These are phyloP conservation scores for Nymphalis urticae DNA, from an alignment of 2,888 invertebrate species.

Conservation along the genomic window DNA sequence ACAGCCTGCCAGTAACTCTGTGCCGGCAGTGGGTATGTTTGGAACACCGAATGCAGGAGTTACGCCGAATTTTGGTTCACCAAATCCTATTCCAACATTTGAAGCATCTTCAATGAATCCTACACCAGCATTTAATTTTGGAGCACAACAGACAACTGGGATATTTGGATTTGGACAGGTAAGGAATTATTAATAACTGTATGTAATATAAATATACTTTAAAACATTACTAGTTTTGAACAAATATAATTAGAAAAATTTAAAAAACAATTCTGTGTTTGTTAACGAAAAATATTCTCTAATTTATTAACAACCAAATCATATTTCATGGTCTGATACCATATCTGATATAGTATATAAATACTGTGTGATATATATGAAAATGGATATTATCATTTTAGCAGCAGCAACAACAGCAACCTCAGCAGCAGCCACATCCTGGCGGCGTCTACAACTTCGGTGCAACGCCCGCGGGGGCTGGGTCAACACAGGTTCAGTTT, in stretches of 20 bases:
- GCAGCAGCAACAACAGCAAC: constrained; percentile 21
- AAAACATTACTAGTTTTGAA: not conserved
- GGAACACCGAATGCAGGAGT: constrained; percentile 48
- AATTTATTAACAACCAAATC: no score
- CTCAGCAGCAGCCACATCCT: constrained; percentile 45
- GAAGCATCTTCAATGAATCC: constrained; percentile 46
- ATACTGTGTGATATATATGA: not conserved
- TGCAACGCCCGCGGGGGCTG: constrained; percentile 30
- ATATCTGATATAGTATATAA: no score
- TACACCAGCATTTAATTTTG: constrained; percentile 57
- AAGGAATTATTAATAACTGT: constrained; percentile 24
- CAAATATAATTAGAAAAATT: not conserved
- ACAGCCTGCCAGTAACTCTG: constrained; percentile 43
- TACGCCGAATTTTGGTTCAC: constrained; percentile 52
- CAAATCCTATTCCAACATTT: constrained; percentile 47
- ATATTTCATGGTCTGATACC: no score
- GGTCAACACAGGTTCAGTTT: constrained; percentile 58
- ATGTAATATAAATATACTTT: not conserved
- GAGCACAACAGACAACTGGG: constrained; percentile 47
- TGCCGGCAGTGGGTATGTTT: constrained; percentile 51
- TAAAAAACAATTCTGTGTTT: no score
- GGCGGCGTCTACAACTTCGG: constrained; percentile 57
- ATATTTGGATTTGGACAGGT: constrained; percentile 71
- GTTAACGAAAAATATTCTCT: no score
- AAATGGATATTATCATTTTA: not conserved